Evolutionary conservation across 2,888 invertebrate genomes (phyloP).

Genomic region (Mactromeris polynyma): DNA sequence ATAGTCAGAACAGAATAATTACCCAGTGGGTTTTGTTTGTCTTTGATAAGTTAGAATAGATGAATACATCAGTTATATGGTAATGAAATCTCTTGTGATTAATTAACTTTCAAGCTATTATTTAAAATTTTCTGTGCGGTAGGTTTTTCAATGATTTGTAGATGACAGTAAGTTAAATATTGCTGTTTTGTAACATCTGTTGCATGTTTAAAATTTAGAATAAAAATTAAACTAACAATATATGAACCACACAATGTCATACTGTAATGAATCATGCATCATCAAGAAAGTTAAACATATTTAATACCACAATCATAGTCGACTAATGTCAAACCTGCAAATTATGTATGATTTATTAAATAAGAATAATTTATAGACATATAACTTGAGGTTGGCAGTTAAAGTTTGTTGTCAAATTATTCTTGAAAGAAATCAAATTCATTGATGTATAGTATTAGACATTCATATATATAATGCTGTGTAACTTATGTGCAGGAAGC

Average conservation of each 20-base stretch:
- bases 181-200: neutral
- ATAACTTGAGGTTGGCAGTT: neutral
- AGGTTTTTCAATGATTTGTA: conserved; percentile 10
- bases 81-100: neutral
- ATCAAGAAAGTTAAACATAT: neutral
- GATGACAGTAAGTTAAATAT: conserved; percentile 1
- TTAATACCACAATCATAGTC: neutral
- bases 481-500: too few relatives aligned
- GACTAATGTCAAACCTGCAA: neutral
- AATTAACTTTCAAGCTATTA: neutral
- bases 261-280: neutral
- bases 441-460: neutral
- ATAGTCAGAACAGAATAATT: neutral
- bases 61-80: neutral
- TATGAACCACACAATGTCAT: neutral
- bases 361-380: neutral
- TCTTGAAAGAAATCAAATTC: neutral
- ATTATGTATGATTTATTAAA: conserved; percentile 5
- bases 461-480: too few relatives aligned
- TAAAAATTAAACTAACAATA: too few relatives aligned
- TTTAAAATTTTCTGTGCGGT: neutral
- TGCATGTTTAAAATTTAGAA: neutral
- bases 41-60: neutral
- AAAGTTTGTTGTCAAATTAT: neutral
- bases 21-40: neutral